Evolutionary conservation across 1,140 invertebrate genomes (phyloP).

Genomic region (Apolygus lucorum): DNA sequence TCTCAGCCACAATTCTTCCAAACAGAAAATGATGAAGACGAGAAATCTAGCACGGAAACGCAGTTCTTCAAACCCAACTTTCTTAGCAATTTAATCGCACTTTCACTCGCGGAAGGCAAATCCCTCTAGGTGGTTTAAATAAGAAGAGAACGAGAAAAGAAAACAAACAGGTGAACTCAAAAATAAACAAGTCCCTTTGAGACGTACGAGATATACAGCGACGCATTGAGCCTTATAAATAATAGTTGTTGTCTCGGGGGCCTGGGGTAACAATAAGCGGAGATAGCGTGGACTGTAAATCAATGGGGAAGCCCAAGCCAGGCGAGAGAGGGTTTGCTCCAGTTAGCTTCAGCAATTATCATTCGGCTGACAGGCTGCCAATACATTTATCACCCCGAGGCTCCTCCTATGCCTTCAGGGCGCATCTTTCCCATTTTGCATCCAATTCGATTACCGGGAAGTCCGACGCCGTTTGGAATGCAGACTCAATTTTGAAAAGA

Average conservation of each 20-base stretch:
- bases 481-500: not conserved
- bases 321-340: not conserved
- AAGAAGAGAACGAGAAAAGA: not conserved
- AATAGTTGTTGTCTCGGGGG: not conserved
- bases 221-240: not conserved
- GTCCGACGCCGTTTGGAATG: no score
- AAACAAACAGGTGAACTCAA: not conserved
- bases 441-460: not conserved
- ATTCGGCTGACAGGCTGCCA: not conserved
- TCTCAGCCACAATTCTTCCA: no score
- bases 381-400: not conserved
- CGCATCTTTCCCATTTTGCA: not conserved
- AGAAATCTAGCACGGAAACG: no score
- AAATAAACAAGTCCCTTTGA: not conserved
- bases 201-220: not conserved
- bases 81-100: no score
- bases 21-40: no score
- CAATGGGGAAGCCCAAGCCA: not conserved
- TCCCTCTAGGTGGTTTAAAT: not conserved
- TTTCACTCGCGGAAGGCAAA: not conserved
- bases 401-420: not conserved
- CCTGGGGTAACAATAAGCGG: not conserved
- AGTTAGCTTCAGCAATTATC: not conserved
- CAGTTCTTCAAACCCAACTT: no score
- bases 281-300: not conserved